Conservation (phyloP, 2,113 vertebrate species). For the Psettodes erumei region DNA sequence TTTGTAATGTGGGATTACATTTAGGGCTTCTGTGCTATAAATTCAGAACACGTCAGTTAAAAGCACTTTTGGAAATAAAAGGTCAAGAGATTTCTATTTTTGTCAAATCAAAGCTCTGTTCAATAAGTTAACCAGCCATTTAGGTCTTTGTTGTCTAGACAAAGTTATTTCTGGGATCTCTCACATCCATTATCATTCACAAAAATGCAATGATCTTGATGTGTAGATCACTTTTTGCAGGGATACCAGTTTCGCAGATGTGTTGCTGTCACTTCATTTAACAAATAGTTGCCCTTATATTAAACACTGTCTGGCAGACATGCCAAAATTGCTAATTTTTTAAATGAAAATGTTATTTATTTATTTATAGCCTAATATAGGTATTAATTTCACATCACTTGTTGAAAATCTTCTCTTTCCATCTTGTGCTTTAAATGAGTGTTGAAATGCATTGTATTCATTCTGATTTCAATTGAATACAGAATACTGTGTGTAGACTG, state of each 20-base stretch:
- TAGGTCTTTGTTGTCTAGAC: conserved; percentile 51
- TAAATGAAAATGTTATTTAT: neutral
- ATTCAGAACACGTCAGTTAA: neutral
- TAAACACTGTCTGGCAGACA: neutral
- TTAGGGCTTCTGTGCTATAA: neutral
- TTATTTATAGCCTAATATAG: neutral
- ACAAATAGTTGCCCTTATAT: neutral
- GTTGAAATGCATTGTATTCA: neutral
- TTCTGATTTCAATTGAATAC: neutral
- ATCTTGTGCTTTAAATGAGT: neutral
- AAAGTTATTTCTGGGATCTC: conserved; percentile 60
- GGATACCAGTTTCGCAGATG: conserved; percentile 2
- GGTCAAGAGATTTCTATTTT: conserved; percentile 63
- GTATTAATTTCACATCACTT: neutral
- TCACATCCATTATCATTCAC: conserved; percentile 59
- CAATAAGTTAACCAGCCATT: conserved; percentile 52
- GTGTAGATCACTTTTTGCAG: conserved; percentile 2
- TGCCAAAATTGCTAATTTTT: too few relatives aligned
- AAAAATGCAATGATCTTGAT: conserved; percentile 5
- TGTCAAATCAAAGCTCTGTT: conserved; percentile 49
- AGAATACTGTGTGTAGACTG: neutral
- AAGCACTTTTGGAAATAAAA: conserved; percentile 39
- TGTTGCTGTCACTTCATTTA: conserved; percentile 5
- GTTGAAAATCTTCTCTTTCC: neutral
- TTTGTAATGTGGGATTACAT: neutral